Conservation (phyloP, 2,888 invertebrate species). For the Folsomia manolachei region DNA sequence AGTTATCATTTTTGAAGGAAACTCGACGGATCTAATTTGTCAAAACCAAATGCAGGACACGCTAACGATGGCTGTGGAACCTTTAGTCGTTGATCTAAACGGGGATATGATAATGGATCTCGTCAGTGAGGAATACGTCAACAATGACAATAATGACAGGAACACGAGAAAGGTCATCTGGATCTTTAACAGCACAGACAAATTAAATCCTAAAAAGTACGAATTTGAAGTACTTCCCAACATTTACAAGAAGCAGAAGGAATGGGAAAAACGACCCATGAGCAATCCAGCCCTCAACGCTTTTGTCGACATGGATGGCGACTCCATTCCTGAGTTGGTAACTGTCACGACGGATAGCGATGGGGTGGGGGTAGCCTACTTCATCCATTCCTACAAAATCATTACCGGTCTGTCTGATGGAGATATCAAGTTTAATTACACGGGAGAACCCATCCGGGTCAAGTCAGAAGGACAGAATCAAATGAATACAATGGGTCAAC, state of each 20-base stretch:
- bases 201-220: not conserved
- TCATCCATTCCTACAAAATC: not conserved
- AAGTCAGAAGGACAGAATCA: not conserved
- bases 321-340: conserved; percentile 41
- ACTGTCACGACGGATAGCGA: conserved; percentile 19
- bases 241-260: not conserved
- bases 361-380: not conserved
- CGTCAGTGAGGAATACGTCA: conserved; percentile 62
- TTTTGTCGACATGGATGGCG: conserved; percentile 41
- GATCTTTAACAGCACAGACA: conserved; percentile 20
- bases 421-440: not conserved
- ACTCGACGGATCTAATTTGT: conserved; percentile 25
- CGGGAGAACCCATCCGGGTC: not conserved
- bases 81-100: conserved; percentile 80
- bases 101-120: conserved; percentile 90
- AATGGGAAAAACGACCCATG: conserved; percentile 11
- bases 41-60: conserved; percentile 18
- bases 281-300: conserved; percentile 34
- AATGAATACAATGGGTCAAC: conserved; percentile 64
- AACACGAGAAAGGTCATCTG: conserved; percentile 22
- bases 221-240: not conserved
- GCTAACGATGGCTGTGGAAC: conserved; percentile 56
- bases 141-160: not conserved
- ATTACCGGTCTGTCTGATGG: not conserved
- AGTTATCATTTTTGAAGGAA: conserved; percentile 30